Evolutionary conservation across 2,113 vertebrate species (phyloP), one percentile per base, ranked within the genome.

Genomic region (Salvelinus fontinalis): DNA sequence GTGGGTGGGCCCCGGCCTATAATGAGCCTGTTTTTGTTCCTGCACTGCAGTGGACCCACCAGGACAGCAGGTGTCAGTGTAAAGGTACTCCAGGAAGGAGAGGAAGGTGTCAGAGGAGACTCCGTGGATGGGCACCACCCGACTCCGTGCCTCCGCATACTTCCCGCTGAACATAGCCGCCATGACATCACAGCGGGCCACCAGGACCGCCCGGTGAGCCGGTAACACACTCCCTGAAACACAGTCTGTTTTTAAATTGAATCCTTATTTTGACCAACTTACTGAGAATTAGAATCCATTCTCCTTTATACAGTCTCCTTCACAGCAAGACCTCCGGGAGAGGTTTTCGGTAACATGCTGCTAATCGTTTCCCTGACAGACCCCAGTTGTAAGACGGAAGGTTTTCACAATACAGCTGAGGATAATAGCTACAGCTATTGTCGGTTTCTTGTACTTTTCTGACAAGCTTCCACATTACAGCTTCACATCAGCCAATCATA

Each of bases 131-230:
- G 97, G 97, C 86, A 99, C 94, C 85, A 97, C 94, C 75, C 96
- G 70, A 44, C 94, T 97, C 44, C 95, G 95, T 18, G 96, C 95
- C 93, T 99, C 97, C n/a, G 96, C 93, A 22, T 98, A 99, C 82
- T 96, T 98, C 11, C 97, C 97, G 22, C 95, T 99, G 86, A 99
- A 98, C 97, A 99, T 98, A 83, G 97, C 97, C 1, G 97, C 97
- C 97, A 99, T 98, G 75, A 99, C 97, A 51, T 98, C 95, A 77
- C 97, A 99, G 67, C 96, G 96, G 3, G 97, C 97, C 73, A 97
- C 95, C 81, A 99, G 90, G 80, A 99, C 95, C 3, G 97, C 96
- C 78, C 95, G 92, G 89, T 99, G 97, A 51, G 97, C 97, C 24
- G 96, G 97, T 69, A 99, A 90, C 0, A 94, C 94, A 2, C 94